Evolutionary conservation across 2,888 invertebrate species (phyloP), one percentile per base, ranked within the genome.

Genomic region (Lucinisca nassula): DNA sequence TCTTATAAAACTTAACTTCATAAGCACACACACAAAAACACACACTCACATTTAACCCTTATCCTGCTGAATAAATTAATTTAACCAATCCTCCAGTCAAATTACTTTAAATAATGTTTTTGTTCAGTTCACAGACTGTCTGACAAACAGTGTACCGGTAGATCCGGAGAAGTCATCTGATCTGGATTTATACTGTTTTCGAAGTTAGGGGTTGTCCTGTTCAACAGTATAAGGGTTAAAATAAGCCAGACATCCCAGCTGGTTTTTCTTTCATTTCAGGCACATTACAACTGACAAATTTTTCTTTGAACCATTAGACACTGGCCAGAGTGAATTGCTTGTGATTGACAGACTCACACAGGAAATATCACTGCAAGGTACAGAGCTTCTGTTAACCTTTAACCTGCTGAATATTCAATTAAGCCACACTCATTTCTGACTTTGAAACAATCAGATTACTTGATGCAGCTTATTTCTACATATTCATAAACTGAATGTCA

Each of bases 231-330:
- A 45, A 45, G 8, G 10, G 10, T 17, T 45, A 12, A 8, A 45
- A 45, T 45, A 45, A 12, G 45, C 10, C 45, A 12, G 45, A 45
- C 45, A 45, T 45, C 45, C 45, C 45, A 12, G 45, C 17, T 45
- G 17, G 24, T 17, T 21, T 12, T 55, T 55, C 4, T n/a, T 12
- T 21, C 27, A 30, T 67, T 67, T 67, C 67, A 96, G 96, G 55
- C 98, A 98, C 94, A 98, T 98, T 90, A 98, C 98, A n/a, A 97
- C 98, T 77, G 99, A 99, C 94, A 98, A 98, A 96, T 98, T 99
- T 96, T 98, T 98, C 95, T 97, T 99, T 92, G 98, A 98, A 96
- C 98, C 99, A 21, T 97, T 97, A 89, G 97, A 97, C 74, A 97
- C 97, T 91, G 92, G 90, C 10, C 97, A 97, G 30, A 97, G 97